Evolutionary conservation across 2,888 invertebrate species (phyloP), one percentile per base, ranked within the genome.

Genomic region (Latheticus oryzae): DNA sequence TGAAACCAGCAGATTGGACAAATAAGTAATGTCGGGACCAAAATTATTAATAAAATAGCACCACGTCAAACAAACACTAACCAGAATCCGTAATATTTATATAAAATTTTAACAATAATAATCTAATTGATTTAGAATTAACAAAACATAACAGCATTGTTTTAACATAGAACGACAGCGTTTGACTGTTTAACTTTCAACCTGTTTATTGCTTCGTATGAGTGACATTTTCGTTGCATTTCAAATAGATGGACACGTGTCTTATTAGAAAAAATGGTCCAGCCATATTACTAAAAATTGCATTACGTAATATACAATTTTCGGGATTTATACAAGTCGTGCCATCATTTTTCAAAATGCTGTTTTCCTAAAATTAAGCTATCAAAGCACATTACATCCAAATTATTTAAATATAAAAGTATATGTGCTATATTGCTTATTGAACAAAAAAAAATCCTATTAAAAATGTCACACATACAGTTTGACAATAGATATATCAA

Each of bases 401-500:
- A 64, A 63, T 58, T 16, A 64, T 61, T 64, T 66, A 51, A 56
- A 50, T 62, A 56, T 53, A 42, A 37, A 37, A 37, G 7, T 61
- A 56, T 1, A 43, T 58, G 65, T 64, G 64, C 58, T 47, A 45
- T 58, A 61, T 63, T 62, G 63, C 59, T 58, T 37, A 11, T n/a
- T n/a, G n/a, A n/a, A 45, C 48, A 54, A 43, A 42, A 54, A 69
- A 56, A 59, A 43, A 45, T 64, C 9, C 12, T 43, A 56, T 28
- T 45, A 62, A 75, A 76, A 76, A 76, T 77, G 75, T 76, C 77
- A 78, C 77, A 71, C 78, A 77, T 77, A 77, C 76, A 69, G 70
- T 69, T 68, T 72, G 73, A 71, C 70, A 70, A 67, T 70, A 69
- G 61, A 65, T 72, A 68, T 73, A 74, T 72, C 76, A 75, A 72